phyloP scores from a whole-genome alignment of 2,113 vertebrate species.

The Tetraodon nigroviridis region DNA sequence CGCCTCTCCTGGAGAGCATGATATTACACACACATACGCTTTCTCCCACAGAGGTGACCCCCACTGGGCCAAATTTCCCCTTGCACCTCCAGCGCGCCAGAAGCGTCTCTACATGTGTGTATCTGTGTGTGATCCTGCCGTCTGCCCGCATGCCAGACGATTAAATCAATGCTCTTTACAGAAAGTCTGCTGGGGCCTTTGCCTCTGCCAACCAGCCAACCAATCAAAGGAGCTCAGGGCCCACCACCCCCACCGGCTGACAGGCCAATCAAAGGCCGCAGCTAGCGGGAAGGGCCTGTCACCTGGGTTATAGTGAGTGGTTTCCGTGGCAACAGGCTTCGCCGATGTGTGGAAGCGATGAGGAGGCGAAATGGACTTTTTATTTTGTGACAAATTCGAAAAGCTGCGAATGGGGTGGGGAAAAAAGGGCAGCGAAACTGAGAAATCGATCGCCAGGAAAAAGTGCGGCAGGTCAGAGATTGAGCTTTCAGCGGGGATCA shows the following conservation, averaged over 20 bases:
- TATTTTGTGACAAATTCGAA: conserved; percentile 29
- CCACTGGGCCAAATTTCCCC: conserved; percentile 66
- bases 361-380: conserved; percentile 39
- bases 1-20: conserved; percentile 70
- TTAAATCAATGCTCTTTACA: conserved; percentile 66
- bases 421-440: conserved; percentile 18
- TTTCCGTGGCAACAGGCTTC: conserved; percentile 69
- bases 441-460: conserved; percentile 26
- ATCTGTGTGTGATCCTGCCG: conserved; percentile 3
- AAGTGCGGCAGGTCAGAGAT: conserved; percentile 21
- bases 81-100: conserved; percentile 36
- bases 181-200: conserved; percentile 39
- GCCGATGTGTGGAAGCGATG: conserved; percentile 32
- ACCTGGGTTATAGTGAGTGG: conserved; percentile 56
- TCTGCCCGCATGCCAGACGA: conserved; percentile 51
- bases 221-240: conserved; percentile 46
- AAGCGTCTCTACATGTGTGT: conserved; percentile 18
- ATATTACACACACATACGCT: conserved; percentile 69
- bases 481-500: conserved; percentile 14
- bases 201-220: conserved; percentile 43
- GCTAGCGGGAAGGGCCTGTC: conserved; percentile 60
- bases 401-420: conserved; percentile 10
- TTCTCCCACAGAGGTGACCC: conserved; percentile 67
- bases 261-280: conserved; percentile 57
- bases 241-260: conserved; percentile 11